Evolutionary conservation across 2,888 invertebrate species (phyloP).

Genomic region (Gerris lacustris): DNA sequence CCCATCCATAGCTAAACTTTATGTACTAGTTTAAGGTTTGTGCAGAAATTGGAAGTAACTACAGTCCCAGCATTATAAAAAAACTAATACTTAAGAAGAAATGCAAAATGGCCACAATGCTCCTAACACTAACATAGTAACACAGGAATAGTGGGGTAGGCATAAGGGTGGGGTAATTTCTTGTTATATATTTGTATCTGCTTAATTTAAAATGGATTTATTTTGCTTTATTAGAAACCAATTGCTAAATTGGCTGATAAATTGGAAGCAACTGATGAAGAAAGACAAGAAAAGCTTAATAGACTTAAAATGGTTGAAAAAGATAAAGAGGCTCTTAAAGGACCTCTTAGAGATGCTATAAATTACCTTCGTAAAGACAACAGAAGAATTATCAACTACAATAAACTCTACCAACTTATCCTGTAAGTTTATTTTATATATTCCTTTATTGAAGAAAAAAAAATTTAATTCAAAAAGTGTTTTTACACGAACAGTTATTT

Average conservation of each 20-base stretch:
- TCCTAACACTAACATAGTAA: too few species aligned
- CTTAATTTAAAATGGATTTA: not conserved
- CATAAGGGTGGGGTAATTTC: too few species aligned
- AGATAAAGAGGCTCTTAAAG: conserved; percentile 64
- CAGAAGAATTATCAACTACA: conserved; percentile 51
- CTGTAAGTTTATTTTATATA: conserved; percentile 41
- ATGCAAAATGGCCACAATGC: too few species aligned
- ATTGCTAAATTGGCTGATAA: conserved; percentile 58
- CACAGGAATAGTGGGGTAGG: too few species aligned
- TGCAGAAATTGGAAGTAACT: too few species aligned
- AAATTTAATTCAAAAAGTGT: conserved; percentile 16
- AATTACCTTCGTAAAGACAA: conserved; percentile 71
- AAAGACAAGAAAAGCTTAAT: conserved; percentile 68
- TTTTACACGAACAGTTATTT: too few species aligned
- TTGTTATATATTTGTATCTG: too few species aligned
- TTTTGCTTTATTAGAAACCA: conserved; percentile 47
- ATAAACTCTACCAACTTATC: conserved; percentile 57
- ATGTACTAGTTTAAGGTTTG: too few species aligned
- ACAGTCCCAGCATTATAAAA: too few species aligned
- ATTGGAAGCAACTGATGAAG: conserved; percentile 60
- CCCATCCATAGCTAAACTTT: too few species aligned
- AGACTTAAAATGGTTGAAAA: conserved; percentile 69
- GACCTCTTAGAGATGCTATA: conserved; percentile 65
- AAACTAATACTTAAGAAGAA: too few species aligned
- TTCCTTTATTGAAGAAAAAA: conserved; percentile 25